Conservation (phyloP, 2,888 invertebrate species). For the Ommatoiulus sabulosus region DNA sequence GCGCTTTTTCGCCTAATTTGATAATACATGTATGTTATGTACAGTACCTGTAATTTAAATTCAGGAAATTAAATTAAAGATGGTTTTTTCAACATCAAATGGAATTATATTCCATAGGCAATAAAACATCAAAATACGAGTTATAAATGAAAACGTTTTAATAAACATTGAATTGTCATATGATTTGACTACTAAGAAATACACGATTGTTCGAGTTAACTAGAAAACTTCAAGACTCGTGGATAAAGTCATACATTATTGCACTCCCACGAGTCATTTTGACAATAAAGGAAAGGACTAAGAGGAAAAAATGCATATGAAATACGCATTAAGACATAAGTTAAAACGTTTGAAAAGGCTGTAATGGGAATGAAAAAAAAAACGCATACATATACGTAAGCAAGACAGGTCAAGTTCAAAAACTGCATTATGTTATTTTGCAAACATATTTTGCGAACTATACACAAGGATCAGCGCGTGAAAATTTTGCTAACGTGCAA, state of each 20-base stretch:
- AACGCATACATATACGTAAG: background rate
- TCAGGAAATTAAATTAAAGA: too few relatives aligned
- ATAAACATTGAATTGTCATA: constrained; percentile 47
- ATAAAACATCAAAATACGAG: background rate
- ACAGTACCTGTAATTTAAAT: too few relatives aligned
- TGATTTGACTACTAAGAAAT: constrained; percentile 37
- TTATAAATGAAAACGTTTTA: constrained; percentile 48
- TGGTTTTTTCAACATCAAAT: too few relatives aligned
- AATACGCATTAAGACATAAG: constrained; percentile 17
- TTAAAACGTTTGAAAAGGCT: background rate
- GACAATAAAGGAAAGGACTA: constrained; percentile 24
- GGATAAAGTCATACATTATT: constrained; percentile 47
- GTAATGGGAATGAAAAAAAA: constrained; percentile 12
- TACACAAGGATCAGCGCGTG: background rate
- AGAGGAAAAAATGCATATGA: constrained; percentile 20
- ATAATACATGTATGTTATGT: too few relatives aligned
- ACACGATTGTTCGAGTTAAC: constrained; percentile 47
- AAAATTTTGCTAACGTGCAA: background rate
- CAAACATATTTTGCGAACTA: background rate
- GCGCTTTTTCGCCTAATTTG: too few relatives aligned
- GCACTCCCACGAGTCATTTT: constrained; percentile 31
- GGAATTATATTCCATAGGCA: too few relatives aligned
- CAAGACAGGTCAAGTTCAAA: background rate
- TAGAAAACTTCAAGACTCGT: constrained; percentile 26
- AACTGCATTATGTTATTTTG: background rate